Percentiles rank a stretch among this genome's conserved stretches.
phyloP scores from a whole-genome alignment of 2,113 vertebrate genomes.

The Ictidomys tridecemlineatus region DNA sequence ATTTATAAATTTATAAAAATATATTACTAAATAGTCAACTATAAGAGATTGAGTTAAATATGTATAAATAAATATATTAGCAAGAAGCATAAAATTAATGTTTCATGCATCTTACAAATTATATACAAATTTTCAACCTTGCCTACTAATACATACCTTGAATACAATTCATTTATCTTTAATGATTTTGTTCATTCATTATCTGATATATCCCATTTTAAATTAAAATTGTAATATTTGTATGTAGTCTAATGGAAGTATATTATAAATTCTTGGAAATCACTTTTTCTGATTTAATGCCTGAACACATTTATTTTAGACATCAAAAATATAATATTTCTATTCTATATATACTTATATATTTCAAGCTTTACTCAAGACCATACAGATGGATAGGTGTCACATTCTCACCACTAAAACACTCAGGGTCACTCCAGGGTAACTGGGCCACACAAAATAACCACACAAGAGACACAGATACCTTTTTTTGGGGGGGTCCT shows the following conservation, averaged over 20 bases:
- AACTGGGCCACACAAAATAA: too few relatives aligned
- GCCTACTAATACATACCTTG: not conserved
- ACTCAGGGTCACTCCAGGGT: too few relatives aligned
- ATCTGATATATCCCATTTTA: not conserved
- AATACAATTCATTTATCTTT: not conserved
- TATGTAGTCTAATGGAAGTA: not conserved
- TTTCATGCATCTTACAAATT: not conserved
- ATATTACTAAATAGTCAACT: not conserved
- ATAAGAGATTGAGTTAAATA: not conserved
- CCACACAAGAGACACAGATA: too few relatives aligned
- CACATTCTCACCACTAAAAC: too few relatives aligned
- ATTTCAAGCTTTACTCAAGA: not conserved
- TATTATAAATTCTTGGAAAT: not conserved
- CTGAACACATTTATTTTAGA: not conserved
- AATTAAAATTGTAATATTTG: not conserved
- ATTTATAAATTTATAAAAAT: not conserved
- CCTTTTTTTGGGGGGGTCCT: too few relatives aligned
- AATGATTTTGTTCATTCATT: not conserved
- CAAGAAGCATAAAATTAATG: not conserved
- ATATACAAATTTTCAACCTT: not conserved
- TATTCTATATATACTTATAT: not conserved
- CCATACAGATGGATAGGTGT: not conserved
- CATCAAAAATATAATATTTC: too few relatives aligned
- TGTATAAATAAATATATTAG: not conserved
- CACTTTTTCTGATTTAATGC: not conserved